A percentile compares a stretch with the other conserved stretches of the same genome.
Evolutionary conservation across 1,140 invertebrate genomes (phyloP).

Genomic region (Cydia pomonella): DNA sequence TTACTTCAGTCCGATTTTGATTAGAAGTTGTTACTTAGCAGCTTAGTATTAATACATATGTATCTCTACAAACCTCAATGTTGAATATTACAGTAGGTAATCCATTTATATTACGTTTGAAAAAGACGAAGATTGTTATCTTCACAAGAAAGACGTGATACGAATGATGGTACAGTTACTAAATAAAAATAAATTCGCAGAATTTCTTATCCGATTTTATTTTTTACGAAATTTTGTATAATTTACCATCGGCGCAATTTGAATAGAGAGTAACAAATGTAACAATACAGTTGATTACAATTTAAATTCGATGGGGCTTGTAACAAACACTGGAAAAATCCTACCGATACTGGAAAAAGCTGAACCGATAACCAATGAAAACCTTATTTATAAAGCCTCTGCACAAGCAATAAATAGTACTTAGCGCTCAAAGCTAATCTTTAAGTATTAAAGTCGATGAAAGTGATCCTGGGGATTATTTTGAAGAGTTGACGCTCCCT

Average conservation of each 20-base stretch:
- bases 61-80: neutral
- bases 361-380: neutral
- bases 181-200: neutral
- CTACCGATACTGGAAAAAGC: neutral
- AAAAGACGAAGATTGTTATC: neutral
- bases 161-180: neutral
- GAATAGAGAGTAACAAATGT: neutral
- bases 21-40: neutral
- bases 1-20: neutral
- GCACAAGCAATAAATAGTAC: neutral
- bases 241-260: neutral
- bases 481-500: neutral
- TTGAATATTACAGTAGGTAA: constrained; percentile 1
- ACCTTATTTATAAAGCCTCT: neutral
- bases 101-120: neutral
- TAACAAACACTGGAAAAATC: neutral
- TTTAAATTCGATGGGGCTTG: neutral
- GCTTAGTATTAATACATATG: neutral
- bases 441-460: neutral
- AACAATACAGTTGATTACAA: neutral
- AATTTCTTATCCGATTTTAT: neutral
- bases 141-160: neutral
- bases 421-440: constrained; percentile 16
- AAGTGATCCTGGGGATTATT: constrained; percentile 2
- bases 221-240: neutral